These are phyloP conservation scores for Ateles fusciceps DNA, from an alignment of 2,797 vertebrate genomes.

Conservation along the genomic window DNA sequence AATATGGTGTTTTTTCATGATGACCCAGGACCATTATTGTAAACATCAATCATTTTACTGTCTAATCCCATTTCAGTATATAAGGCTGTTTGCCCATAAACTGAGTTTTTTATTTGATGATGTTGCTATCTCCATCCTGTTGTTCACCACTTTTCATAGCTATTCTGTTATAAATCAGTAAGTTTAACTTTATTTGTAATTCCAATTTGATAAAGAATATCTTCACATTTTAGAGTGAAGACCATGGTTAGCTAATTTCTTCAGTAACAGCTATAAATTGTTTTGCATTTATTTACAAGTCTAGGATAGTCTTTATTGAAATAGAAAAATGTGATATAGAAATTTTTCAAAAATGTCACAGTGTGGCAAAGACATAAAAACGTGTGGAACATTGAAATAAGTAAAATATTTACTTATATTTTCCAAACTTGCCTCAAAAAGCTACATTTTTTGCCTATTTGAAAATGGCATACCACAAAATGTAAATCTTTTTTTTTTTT, in stretches of 20 bases:
- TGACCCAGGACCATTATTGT: not conserved
- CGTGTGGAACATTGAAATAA: not conserved
- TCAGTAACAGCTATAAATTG: not conserved
- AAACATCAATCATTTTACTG: not conserved
- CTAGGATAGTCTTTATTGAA: conserved; percentile 14
- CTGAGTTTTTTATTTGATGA: not conserved
- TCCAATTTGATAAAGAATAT: not conserved
- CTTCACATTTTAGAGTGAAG: not conserved
- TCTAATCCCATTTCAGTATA: not conserved
- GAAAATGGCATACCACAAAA: not conserved
- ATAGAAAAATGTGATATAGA: not conserved
- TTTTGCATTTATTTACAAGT: not conserved
- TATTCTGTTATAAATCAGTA: not conserved
- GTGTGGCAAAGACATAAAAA: not conserved
- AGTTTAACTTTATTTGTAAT: conserved; percentile 3
- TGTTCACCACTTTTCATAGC: not conserved
- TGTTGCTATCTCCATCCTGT: not conserved
- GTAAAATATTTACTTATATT: not conserved
- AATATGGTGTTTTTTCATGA: not conserved
- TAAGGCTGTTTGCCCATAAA: not conserved
- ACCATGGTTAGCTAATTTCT: not conserved
- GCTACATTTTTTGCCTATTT: not conserved
- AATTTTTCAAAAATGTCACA: conserved; percentile 6
- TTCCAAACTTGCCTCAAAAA: not conserved
- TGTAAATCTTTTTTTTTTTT: not conserved